phyloP scores from a whole-genome alignment of 1,140 invertebrate species.

The Drosophila punjabiensis region DNA sequence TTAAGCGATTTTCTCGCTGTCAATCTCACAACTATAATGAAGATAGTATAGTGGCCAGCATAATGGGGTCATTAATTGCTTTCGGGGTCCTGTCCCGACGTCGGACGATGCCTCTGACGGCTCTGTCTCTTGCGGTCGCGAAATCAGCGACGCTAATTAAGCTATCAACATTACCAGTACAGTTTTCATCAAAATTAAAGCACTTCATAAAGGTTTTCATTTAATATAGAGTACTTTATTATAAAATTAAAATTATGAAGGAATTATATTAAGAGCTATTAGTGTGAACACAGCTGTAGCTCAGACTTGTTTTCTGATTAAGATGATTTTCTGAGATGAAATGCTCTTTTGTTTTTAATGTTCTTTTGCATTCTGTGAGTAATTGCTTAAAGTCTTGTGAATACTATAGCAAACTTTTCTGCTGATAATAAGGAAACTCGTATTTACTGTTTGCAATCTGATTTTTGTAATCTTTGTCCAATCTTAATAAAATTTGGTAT shows the following conservation, averaged over 20 bases:
- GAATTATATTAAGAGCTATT: background rate
- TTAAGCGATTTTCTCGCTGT: conserved; percentile 16
- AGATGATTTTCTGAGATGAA: background rate
- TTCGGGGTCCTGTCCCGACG: conserved; percentile 6
- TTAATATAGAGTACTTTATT: background rate
- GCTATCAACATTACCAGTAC: conserved; percentile 4
- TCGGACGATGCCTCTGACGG: background rate
- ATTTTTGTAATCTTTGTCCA: rapidly evolving
- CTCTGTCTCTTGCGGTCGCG: conserved; percentile 5
- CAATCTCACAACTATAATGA: conserved; percentile 23
- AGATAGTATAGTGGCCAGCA: conserved; percentile 19
- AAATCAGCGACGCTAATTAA: conserved; percentile 12
- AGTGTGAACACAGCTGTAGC: background rate
- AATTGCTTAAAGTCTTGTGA: background rate
- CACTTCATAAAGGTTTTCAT: background rate
- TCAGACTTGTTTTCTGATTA: background rate
- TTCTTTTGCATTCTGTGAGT: background rate
- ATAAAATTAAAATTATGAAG: too few relatives aligned
- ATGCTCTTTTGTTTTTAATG: background rate
- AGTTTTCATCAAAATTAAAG: background rate
- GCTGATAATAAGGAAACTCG: background rate
- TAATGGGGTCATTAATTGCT: conserved; percentile 26
- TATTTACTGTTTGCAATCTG: background rate
- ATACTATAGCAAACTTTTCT: background rate
- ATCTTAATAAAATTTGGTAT: background rate